Conservation (phyloP, 2,113 vertebrate genomes). For the Aegithalos caudatus region DNA sequence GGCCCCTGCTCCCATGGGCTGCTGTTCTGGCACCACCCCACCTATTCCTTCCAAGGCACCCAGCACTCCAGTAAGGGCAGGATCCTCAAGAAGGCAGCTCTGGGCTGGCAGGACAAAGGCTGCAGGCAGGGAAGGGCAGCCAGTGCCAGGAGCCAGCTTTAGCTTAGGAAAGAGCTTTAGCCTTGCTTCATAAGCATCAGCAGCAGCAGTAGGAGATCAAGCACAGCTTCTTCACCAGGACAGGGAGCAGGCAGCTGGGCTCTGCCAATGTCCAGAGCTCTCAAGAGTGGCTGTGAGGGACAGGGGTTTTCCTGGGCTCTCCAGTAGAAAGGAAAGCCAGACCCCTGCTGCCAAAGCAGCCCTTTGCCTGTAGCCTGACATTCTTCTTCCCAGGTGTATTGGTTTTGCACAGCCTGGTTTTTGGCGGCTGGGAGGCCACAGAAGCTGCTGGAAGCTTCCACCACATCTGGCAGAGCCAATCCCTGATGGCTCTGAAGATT, state of each 20-base stretch:
- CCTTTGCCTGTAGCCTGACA: neutral
- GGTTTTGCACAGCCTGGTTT: neutral
- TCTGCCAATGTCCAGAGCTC: rapidly evolving
- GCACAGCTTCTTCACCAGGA: neutral
- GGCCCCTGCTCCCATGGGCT: neutral
- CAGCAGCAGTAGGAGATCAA: neutral
- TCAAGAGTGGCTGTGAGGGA: neutral
- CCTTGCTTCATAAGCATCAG: neutral
- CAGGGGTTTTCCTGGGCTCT: neutral
- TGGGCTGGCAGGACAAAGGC: neutral
- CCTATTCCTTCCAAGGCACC: neutral
- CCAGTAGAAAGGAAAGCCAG: neutral
- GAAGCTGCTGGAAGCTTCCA: neutral
- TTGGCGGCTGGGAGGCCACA: neutral
- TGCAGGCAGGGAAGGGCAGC: neutral
- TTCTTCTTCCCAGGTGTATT: neutral
- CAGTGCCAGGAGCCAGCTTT: neutral
- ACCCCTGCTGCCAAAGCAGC: neutral
- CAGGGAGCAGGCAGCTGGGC: neutral
- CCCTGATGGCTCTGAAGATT: neutral
- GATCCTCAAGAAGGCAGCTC: rapidly evolving
- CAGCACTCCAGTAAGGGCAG: rapidly evolving
- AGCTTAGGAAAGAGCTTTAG: neutral
- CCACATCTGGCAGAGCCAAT: neutral
- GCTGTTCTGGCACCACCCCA: rapidly evolving